phyloP scores from a whole-genome alignment of 2,797 vertebrate species.

The Botia almorhae region DNA sequence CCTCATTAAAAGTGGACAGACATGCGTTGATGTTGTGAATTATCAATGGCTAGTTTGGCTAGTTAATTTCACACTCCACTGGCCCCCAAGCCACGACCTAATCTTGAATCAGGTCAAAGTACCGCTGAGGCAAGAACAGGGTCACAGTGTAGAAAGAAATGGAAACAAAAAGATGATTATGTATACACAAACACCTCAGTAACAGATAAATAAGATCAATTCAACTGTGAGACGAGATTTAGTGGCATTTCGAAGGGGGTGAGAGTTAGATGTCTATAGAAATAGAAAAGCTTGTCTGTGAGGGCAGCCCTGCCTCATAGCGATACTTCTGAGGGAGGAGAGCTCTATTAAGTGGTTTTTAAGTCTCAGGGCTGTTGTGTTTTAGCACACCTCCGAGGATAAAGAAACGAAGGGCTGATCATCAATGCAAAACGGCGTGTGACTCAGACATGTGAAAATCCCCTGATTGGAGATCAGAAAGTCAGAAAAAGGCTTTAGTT shows the following conservation, averaged over 20 bases:
- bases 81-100: slow-evolving; percentile 45
- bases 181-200: not conserved
- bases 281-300: slow-evolving; percentile 3
- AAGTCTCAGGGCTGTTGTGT: slow-evolving; percentile 13
- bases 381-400: slow-evolving; percentile 1
- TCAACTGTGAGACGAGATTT: not conserved
- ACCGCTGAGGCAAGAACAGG: not conserved
- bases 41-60: slow-evolving; percentile 51
- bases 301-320: slow-evolving; percentile 25
- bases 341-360: slow-evolving; percentile 5
- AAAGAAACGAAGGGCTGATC: slow-evolving; percentile 7
- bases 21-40: slow-evolving; percentile 39
- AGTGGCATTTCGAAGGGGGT: slow-evolving; percentile 8
- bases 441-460: slow-evolving; percentile 11
- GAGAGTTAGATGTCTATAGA: slow-evolving; percentile 25
- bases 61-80: slow-evolving; percentile 53
- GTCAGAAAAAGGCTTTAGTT: not conserved
- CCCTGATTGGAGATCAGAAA: not conserved
- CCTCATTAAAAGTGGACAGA: slow-evolving; percentile 40
- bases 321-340: slow-evolving; percentile 10
- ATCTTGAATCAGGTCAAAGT: slow-evolving; percentile 32
- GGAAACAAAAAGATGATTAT: not conserved
- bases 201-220: slow-evolving; percentile 1
- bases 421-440: not conserved
- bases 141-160: slow-evolving; percentile 21